A percentile compares a stretch with the other conserved stretches of the same genome.
phyloP scores from a whole-genome alignment of 2,888 invertebrate genomes.

The Tuta absoluta region DNA sequence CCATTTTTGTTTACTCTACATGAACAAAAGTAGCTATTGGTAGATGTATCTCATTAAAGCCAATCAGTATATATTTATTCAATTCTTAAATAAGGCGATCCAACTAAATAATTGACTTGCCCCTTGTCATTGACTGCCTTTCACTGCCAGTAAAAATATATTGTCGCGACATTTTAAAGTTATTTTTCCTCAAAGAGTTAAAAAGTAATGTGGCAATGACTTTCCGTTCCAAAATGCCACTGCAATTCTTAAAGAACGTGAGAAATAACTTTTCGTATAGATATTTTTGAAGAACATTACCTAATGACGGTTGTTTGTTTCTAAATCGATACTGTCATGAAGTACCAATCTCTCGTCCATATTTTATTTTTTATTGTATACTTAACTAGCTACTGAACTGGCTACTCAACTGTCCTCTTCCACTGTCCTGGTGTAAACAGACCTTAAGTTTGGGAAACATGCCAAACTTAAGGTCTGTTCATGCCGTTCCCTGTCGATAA shows the following conservation, averaged over 20 bases:
- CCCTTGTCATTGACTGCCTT: slow-evolving; percentile 19
- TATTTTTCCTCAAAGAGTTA: background rate
- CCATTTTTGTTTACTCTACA: no score
- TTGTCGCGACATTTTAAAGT: slow-evolving; percentile 14
- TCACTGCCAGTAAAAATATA: slow-evolving; percentile 14
- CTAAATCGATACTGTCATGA: no score
- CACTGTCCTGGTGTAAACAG: background rate
- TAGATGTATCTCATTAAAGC: slow-evolving; percentile 10
- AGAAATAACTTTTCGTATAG: background rate
- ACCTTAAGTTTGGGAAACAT: slow-evolving; percentile 42
- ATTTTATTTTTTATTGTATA: no score
- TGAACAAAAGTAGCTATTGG: no score
- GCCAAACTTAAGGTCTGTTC: no score
- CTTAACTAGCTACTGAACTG: background rate
- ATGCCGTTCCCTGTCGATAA: slow-evolving; percentile 66
- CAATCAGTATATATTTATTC: background rate
- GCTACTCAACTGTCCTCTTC: background rate
- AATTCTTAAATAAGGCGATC: background rate
- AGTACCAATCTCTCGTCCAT: no score
- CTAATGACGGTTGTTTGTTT: no score
- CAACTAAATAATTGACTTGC: slow-evolving; percentile 5
- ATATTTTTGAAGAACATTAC: background rate
- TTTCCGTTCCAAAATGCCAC: background rate
- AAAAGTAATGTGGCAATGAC: background rate
- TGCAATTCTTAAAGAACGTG: background rate